Evolutionary conservation across 1,140 invertebrate genomes (phyloP).

Genomic region (Eriocheir sinensis): DNA sequence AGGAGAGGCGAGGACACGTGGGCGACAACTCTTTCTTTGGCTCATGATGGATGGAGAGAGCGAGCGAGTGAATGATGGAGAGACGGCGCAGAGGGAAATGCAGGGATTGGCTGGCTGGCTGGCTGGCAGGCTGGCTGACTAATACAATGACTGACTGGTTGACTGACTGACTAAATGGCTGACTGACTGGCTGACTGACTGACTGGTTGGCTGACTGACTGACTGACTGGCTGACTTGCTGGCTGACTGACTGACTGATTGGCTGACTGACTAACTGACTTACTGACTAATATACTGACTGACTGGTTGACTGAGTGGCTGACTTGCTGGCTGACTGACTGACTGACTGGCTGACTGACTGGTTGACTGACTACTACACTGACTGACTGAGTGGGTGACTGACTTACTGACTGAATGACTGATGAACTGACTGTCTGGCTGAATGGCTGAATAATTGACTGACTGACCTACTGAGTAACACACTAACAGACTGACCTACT

Average conservation of each 20-base stretch:
- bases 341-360: no score
- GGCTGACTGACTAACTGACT: no score
- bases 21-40: no score
- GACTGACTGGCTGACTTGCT: background rate
- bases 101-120: background rate
- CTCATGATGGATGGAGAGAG: no score
- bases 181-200: no score
- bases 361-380: background rate
- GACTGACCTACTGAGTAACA: background rate
- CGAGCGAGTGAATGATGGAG: background rate
- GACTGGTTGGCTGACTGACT: no score
- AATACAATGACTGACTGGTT: no score
- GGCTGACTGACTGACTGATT: background rate
- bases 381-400: no score
- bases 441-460: background rate
- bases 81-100: background rate
- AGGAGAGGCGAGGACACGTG: background rate
- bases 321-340: background rate
- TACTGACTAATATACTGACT: background rate
- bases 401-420: no score
- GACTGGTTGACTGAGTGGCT: background rate
- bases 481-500: background rate
- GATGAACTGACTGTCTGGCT: background rate
- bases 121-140: background rate
- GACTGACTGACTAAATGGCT: no score